Conservation (phyloP, 2,113 vertebrate species). For the Morone chrysops region DNA sequence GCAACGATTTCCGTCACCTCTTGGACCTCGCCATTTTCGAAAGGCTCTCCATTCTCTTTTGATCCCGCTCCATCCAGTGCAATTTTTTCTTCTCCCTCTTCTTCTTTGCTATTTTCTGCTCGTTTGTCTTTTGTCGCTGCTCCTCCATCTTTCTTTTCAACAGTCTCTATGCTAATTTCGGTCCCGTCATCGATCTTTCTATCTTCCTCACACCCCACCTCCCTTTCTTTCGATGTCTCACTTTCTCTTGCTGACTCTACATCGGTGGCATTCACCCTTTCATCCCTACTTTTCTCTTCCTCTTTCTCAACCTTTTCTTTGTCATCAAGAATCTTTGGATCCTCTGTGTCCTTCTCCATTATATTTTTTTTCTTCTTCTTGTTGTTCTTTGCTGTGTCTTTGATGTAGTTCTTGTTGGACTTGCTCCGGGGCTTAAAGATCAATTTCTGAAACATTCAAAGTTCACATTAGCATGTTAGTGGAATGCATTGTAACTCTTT, state of each 20-base stretch:
- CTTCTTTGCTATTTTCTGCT: constrained; percentile 17
- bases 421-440: constrained; percentile 85
- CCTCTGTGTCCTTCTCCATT: constrained; percentile 70
- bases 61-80: constrained; percentile 37
- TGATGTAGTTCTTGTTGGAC: constrained; percentile 84
- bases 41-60: constrained; percentile 39
- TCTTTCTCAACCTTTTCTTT: constrained; percentile 60
- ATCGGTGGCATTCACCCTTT: constrained; percentile 5
- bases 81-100: constrained; percentile 26
- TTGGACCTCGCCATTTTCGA: constrained; percentile 25
- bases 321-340: constrained; percentile 69
- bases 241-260: constrained; percentile 16
- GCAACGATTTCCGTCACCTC: constrained; percentile 39
- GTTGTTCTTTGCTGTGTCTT: constrained; percentile 80
- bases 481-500: constrained; percentile 20
- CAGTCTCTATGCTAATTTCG: constrained; percentile 45
- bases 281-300: constrained; percentile 40
- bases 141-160: constrained; percentile 31
- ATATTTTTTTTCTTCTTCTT: constrained; percentile 74
- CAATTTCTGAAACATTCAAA: constrained; percentile 81
- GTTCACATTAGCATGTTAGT: constrained; percentile 49
- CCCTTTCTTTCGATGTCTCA: constrained; percentile 19
- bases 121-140: constrained; percentile 35
- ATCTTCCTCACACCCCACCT: constrained; percentile 35
- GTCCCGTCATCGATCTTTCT: constrained; percentile 39